phyloP scores from a whole-genome alignment of 2,797 vertebrate species.

The Buphagus erythrorhynchus region DNA sequence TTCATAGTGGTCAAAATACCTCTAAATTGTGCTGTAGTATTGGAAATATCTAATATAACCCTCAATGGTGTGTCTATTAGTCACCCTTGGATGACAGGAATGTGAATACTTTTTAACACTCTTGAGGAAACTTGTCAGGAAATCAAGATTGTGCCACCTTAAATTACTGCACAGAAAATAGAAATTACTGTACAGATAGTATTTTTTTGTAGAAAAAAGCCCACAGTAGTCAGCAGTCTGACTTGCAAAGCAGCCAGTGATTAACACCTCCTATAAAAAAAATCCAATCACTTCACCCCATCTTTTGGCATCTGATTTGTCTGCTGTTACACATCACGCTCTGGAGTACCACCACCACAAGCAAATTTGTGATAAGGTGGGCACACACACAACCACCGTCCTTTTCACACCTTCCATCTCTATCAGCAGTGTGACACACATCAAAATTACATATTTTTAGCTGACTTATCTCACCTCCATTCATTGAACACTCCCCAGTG shows the following conservation, averaged over 20 bases:
- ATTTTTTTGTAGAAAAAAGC: not conserved
- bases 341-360: not conserved
- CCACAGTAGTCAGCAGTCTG: not conserved
- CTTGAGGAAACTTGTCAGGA: not conserved
- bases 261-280: slow-evolving; percentile 5
- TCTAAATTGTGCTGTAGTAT: not conserved
- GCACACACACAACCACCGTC: not conserved
- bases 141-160: not conserved
- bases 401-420: not conserved
- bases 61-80: not conserved
- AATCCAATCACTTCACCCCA: not conserved
- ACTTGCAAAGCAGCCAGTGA: not conserved
- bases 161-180: not conserved
- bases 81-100: not conserved
- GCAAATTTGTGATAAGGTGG: not conserved
- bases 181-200: not conserved
- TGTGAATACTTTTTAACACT: not conserved
- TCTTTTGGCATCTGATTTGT: not conserved
- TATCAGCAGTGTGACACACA: not conserved
- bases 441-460: not conserved
- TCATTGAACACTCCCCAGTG: not conserved
- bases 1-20: not conserved
- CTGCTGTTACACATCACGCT: not conserved
- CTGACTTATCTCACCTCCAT: not conserved
- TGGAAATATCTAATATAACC: not conserved